Conservation (phyloP, 1,140 invertebrate genomes). For the Pogonus chalceus region DNA sequence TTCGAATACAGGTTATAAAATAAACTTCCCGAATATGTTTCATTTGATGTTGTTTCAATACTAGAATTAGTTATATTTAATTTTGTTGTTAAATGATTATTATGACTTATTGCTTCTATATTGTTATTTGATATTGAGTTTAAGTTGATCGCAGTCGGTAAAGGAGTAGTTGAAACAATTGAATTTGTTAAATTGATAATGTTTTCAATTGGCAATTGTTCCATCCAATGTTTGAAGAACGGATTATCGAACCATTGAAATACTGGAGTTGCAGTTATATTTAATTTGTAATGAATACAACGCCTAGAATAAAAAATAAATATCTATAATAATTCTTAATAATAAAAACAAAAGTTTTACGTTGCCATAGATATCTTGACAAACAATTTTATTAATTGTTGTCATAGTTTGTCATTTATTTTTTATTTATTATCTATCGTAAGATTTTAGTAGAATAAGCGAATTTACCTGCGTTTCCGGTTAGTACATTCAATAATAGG, state of each 20-base stretch:
- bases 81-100: too few relatives aligned
- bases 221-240: not conserved
- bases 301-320: not conserved
- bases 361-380: too few relatives aligned
- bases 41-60: too few relatives aligned
- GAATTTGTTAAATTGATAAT: not conserved
- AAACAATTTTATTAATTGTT: too few relatives aligned
- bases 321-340: too few relatives aligned
- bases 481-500: constrained; percentile 37
- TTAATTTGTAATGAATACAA: not conserved
- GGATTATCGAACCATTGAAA: constrained; percentile 2
- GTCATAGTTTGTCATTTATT: too few relatives aligned
- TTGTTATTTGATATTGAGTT: not conserved
- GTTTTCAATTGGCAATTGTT: not conserved
- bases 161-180: not conserved
- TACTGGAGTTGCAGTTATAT: not conserved
- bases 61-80: too few relatives aligned
- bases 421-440: too few relatives aligned
- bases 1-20: too few relatives aligned
- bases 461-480: not conserved
- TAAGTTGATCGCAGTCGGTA: not conserved
- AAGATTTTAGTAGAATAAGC: too few relatives aligned
- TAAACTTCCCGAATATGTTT: too few relatives aligned
- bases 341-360: too few relatives aligned
- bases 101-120: not conserved